Base-by-base conservation (phyloP, 2,113 vertebrate species). In the Pyrgilauda ruficollis region DNA sequence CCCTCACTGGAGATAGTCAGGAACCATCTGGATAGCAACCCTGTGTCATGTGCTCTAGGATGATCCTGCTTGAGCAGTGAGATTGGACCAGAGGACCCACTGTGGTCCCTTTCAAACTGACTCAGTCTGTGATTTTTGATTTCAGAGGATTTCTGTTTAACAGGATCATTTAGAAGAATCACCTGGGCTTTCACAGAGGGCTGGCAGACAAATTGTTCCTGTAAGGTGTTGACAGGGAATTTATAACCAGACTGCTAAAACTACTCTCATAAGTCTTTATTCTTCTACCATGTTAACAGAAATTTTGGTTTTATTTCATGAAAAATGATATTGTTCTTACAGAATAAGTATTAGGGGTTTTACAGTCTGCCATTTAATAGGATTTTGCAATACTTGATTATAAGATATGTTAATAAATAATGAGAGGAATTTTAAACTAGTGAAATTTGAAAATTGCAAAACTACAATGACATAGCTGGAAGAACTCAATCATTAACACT, bases 401-500 rank as follows among this genome's bases (percentile, higher is more conserved):
- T 52, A 63, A 78, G 74, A 39, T 86, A 70, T 10, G 4, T 50
- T 89, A 66, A 83, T 77, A 91, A 93, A 91, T 50, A 95, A 83
- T 83, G 72, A 90, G 50, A 88, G 59, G 84, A 91, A 94, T 62
- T 3, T 7, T 70, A 87, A 69, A 74, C 17, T 16, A 61, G 21
- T 52, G 23, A 74, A 88, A 94, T 91, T 73, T 77, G 62, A 66
- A 91, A 70, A 87, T 83, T 95, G 61, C 87, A 87, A 58, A 94
- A 85, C 52, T 84, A 21, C 10, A 93, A 23, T 59, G 37, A n/a
- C 31, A 44, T 69, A 89, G 59, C 26, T 81, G 47, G 74, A 93
- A 94, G 55, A 76, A 59, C 28, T 56, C 93, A 80, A 35, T 68
- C 43, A 46, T 77, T 77, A 93, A 76, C 24, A 68, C 39, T 70